Percentiles rank a stretch among this genome's conserved stretches.
Conservation (phyloP, 2,113 vertebrate species). For the Odocoileus virginianus region DNA sequence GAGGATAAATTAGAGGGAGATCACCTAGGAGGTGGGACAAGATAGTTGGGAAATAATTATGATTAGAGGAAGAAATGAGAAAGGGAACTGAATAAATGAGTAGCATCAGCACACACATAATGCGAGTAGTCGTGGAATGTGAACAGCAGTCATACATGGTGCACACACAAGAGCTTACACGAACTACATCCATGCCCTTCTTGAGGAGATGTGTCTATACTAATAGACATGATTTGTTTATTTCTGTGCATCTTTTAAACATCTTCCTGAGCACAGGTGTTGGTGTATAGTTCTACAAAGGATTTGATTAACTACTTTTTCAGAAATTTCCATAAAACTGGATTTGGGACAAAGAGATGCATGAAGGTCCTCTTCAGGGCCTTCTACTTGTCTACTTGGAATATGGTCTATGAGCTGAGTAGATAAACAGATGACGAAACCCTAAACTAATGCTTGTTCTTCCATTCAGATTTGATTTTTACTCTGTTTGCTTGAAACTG, state of each 20-base stretch:
- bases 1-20: background rate
- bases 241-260: background rate
- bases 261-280: background rate
- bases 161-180: rapidly evolving
- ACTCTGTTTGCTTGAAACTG: background rate
- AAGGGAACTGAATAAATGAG: background rate
- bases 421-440: background rate
- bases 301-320: background rate
- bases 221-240: background rate
- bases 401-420: background rate
- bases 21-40: background rate
- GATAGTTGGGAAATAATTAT: background rate
- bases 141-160: background rate
- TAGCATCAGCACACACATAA: background rate
- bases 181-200: background rate
- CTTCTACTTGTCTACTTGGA: background rate
- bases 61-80: background rate
- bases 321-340: background rate
- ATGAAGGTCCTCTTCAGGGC: background rate
- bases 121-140: rapidly evolving
- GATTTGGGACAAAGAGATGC: background rate
- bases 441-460: background rate
- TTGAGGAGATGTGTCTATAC: background rate
- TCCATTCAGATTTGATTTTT: conserved; percentile 40
- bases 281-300: background rate